These are phyloP conservation scores for Diadegma fenestrale DNA, from an alignment of 2,888 invertebrate genomes.

Conservation along the genomic window DNA sequence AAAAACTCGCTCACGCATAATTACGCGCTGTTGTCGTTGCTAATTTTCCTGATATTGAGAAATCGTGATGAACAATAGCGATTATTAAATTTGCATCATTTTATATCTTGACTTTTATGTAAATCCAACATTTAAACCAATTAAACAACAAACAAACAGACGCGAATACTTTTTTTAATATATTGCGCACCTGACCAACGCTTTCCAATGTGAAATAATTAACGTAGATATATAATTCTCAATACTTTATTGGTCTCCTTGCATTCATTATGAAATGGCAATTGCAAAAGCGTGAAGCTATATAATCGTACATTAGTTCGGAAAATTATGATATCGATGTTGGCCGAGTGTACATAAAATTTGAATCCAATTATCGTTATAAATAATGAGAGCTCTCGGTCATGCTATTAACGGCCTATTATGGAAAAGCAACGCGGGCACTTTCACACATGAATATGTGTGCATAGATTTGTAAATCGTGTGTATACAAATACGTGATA, in stretches of 20 bases:
- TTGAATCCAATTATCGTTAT: conserved; percentile 22
- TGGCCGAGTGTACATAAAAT: not conserved
- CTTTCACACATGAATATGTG: not conserved
- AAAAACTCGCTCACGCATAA: not conserved
- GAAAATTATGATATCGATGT: conserved; percentile 24
- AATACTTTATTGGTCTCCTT: conserved; percentile 2
- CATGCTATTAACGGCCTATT: conserved; percentile 5
- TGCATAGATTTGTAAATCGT: not conserved
- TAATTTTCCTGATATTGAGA: not conserved
- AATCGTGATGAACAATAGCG: not conserved
- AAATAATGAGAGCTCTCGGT: conserved; percentile 32
- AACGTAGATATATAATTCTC: not conserved
- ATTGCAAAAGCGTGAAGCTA: not conserved
- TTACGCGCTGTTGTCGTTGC: not conserved
- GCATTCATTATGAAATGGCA: conserved; percentile 14
- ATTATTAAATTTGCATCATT: not conserved
- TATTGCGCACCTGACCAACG: not conserved
- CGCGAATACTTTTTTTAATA: not conserved
- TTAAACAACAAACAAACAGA: not conserved
- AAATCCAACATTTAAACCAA: not conserved
- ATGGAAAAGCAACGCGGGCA: conserved; percentile 5
- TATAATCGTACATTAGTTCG: conserved; percentile 9
- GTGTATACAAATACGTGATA: not conserved
- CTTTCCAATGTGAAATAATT: not conserved
- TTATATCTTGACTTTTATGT: not conserved